phyloP scores from a whole-genome alignment of 2,113 vertebrate genomes.

The Morone chrysops region DNA sequence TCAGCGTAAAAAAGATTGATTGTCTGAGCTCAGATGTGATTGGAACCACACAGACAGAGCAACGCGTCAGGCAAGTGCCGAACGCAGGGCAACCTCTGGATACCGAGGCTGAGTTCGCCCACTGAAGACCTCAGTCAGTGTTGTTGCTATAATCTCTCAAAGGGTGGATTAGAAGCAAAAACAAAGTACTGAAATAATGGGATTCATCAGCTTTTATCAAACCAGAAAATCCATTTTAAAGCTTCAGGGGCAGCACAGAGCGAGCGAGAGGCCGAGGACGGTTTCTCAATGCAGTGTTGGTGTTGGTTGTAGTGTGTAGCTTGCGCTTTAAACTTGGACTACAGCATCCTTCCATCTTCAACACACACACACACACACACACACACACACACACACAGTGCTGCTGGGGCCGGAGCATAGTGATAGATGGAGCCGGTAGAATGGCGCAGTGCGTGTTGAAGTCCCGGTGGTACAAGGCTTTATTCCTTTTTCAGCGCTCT shows the following conservation, averaged over 20 bases:
- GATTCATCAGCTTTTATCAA: constrained; percentile 59
- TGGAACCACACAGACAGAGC: too few relatives aligned
- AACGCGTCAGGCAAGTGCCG: neutral
- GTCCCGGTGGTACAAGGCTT: constrained; percentile 55
- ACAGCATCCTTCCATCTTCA: constrained; percentile 22
- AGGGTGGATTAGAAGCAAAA: constrained; percentile 32
- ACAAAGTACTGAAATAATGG: constrained; percentile 39
- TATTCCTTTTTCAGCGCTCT: constrained; percentile 60
- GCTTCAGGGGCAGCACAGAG: constrained; percentile 15
- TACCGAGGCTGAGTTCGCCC: neutral
- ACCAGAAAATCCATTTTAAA: constrained; percentile 48
- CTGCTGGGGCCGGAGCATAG: constrained; percentile 30
- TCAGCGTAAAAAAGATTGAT: too few relatives aligned
- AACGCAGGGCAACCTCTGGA: neutral
- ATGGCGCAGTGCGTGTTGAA: constrained; percentile 66
- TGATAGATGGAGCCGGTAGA: constrained; percentile 67
- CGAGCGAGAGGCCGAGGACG: neutral
- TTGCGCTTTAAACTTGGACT: constrained; percentile 1
- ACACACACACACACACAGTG: constrained; percentile 7
- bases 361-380: constrained; percentile 13
- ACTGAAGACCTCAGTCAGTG: neutral
- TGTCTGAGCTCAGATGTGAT: too few relatives aligned
- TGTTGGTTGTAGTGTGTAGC: constrained; percentile 11
- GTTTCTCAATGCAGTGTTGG: neutral
- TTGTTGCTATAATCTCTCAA: constrained; percentile 19